phyloP scores from a whole-genome alignment of 2,797 vertebrate genomes.

The Nannoperca obscura region DNA sequence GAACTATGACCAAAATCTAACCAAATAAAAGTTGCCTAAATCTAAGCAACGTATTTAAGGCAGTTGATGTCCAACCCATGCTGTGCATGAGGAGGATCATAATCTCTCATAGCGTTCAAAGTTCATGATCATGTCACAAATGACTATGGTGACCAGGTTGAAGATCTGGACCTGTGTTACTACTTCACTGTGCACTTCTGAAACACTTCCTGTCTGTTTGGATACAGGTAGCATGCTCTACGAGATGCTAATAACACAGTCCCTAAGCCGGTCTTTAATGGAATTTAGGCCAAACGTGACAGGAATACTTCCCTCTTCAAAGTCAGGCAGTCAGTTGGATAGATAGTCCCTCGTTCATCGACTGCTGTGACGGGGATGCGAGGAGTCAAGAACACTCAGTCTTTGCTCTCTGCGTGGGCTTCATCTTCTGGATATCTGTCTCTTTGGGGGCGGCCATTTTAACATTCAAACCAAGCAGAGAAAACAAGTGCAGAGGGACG shows the following conservation, averaged over 20 bases:
- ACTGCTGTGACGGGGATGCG: constrained; percentile 54
- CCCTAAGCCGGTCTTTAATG: constrained; percentile 63
- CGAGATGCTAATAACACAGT: constrained; percentile 60
- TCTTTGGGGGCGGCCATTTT: constrained; percentile 80
- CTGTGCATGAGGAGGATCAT: background rate
- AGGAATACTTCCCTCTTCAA: constrained; percentile 69
- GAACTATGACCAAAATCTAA: background rate
- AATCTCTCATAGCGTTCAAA: constrained; percentile 5
- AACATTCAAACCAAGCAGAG: constrained; percentile 83
- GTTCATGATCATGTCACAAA: constrained; percentile 14
- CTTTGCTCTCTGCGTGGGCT: constrained; percentile 78
- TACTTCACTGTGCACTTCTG: constrained; percentile 7
- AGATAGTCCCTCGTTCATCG: constrained; percentile 59
- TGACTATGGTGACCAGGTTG: background rate
- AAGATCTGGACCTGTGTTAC: constrained; percentile 6
- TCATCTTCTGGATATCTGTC: constrained; percentile 80
- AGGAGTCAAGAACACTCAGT: constrained; percentile 71
- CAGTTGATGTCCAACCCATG: background rate
- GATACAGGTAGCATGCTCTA: constrained; percentile 49
- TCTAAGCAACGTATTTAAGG: background rate
- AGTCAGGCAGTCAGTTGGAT: constrained; percentile 59
- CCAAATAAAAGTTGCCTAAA: background rate
- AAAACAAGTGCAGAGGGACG: constrained; percentile 85
- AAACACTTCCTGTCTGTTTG: constrained; percentile 34
- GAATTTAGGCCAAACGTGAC: constrained; percentile 81